Percentiles rank a stretch among this genome's conserved stretches.
These are phyloP conservation scores for Phorcus lineatus DNA, from an alignment of 2,888 invertebrate genomes.

Conservation along the genomic window DNA sequence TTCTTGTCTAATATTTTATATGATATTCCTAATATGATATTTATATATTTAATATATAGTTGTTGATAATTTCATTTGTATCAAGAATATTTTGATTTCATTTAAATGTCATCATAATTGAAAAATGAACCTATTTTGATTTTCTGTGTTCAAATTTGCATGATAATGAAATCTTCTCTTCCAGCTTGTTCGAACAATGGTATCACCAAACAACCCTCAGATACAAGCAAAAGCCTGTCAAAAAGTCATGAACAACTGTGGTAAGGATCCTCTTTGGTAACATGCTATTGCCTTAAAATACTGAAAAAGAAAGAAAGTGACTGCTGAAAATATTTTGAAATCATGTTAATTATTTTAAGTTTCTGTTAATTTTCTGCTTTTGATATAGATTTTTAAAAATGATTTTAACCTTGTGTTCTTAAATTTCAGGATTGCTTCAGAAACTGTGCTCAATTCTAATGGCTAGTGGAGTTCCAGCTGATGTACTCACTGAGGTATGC, in stretches of 20 bases:
- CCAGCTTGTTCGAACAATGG: constrained; percentile 86
- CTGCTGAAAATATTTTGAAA: too few relatives aligned
- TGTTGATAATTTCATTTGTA: too few relatives aligned
- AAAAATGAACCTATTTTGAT: not conserved
- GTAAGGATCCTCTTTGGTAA: constrained; percentile 74
- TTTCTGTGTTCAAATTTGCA: not conserved
- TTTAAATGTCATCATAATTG: not conserved
- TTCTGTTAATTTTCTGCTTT: too few relatives aligned
- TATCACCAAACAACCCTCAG: constrained; percentile 93
- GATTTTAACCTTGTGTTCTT: not conserved
- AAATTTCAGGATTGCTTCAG: constrained; percentile 80
- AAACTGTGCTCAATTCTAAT: constrained; percentile 92
- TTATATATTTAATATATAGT: not conserved
- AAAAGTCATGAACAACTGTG: constrained; percentile 89
- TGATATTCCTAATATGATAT: not conserved
- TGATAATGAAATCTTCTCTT: not conserved
- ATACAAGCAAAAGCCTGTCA: constrained; percentile 88
- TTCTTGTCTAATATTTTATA: too few relatives aligned
- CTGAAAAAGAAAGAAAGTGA: too few relatives aligned
- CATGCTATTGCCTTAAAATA: not conserved
- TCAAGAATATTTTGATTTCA: not conserved
- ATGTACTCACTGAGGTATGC: constrained; percentile 88
- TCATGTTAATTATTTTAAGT: too few relatives aligned
- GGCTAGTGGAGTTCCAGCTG: constrained; percentile 96
- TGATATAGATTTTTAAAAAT: too few relatives aligned